Base-by-base conservation (phyloP, 2,888 invertebrate species). In the Microplitis deprimator region DNA sequence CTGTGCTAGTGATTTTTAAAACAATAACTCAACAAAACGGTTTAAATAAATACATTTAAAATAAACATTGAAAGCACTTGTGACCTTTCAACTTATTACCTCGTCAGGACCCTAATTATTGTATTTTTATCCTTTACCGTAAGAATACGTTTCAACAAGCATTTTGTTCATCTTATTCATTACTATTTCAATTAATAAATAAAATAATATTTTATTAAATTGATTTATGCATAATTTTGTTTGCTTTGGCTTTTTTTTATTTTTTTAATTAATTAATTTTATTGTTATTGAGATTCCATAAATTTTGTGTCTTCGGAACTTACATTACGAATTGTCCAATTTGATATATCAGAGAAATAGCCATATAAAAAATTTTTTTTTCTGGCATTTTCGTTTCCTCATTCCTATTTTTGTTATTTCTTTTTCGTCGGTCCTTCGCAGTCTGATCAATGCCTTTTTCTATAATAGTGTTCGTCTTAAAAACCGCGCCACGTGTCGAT, bases 401-500 rank as follows among this genome's bases (percentile, higher is more conserved):
- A 72, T 64, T 64, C 62, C 61, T 73, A 16, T 77, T 64, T 71
- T 41, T 38, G 17, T 40, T 60, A 68, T 62, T 61, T 59, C 65
- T n/a, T 59, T 40, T 65, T 76, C 60, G 59, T 38, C 41, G 38
- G 60, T 40, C 16, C 40, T 65, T 10, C 77, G 60, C 39, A n/a
- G 71, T 40, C 61, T 41, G 60, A 17, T 68, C 67, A 76, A 67
- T 71, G 67, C 73, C 62, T 41, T 61, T 8, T 72, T 38, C 64
- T 29, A 64, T 62, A 40, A 72, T 50, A 50, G 50, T 50, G 10
- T 13, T 50, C 50, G 3, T 80, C 77, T 76, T 76, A 76, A 80
- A 79, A 80, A 80, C 79, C 75, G 70, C 74, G 86, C 84, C 87
- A 87, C 87, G 87, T 88, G 87, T 85, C 87, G 83, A 84, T 85